A percentile compares a stretch with the other conserved stretches of the same genome.
Evolutionary conservation across 1,140 invertebrate genomes (phyloP).

Genomic region (Pseudachorutes palmiensis): DNA sequence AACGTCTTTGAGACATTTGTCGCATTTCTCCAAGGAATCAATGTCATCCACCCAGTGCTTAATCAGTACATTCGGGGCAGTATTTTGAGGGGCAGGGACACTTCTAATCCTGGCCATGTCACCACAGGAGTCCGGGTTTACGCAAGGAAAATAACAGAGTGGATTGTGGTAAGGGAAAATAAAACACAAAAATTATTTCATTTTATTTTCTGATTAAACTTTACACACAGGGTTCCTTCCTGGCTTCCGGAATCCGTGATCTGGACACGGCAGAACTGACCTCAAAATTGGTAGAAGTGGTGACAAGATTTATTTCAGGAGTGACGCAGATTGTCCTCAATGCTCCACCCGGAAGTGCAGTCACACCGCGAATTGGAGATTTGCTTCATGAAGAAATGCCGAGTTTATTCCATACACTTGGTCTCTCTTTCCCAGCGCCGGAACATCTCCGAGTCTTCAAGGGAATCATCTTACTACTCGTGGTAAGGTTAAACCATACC

Average conservation of each 20-base stretch:
- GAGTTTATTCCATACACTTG: neutral
- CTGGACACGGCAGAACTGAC: neutral
- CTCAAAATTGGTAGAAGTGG: neutral
- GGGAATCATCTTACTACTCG: neutral
- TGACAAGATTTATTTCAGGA: neutral
- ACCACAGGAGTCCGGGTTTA: conserved; percentile 23
- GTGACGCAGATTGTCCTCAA: neutral
- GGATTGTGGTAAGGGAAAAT: conserved; percentile 2
- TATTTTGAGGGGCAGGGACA: conserved; percentile 31
- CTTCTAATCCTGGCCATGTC: conserved; percentile 25
- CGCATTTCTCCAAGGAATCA: conserved; percentile 21
- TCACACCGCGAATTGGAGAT: neutral
- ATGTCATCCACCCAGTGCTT: conserved; percentile 16
- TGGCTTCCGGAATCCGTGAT: neutral
- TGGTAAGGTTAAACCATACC: neutral
- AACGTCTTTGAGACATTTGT: conserved; percentile 26
- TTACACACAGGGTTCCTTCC: too few species aligned
- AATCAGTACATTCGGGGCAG: conserved; percentile 27
- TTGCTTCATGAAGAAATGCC: neutral
- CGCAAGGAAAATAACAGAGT: conserved; percentile 21
- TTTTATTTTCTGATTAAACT: neutral
- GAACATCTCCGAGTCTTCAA: neutral
- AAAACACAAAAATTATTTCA: neutral
- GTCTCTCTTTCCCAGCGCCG: neutral
- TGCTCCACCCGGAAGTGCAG: neutral